Evolutionary conservation across 1,140 invertebrate species (phyloP), one percentile per base, ranked within the genome.

Genomic region (Hetaerina americana): DNA sequence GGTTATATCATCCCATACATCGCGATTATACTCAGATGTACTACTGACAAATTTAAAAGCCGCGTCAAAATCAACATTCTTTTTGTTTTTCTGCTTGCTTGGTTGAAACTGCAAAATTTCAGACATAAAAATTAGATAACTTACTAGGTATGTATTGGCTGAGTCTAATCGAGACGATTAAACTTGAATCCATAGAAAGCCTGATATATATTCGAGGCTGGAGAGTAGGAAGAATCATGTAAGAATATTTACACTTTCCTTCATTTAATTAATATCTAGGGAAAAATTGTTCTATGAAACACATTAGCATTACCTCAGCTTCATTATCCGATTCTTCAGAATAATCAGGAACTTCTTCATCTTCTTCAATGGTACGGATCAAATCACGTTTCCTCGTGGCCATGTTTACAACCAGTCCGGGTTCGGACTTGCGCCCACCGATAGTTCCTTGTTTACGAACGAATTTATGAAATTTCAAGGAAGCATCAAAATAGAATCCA

Each of bases 1-100:
- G 75, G 86, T 86, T 27, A 94, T 79, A 84, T 93, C 91, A 81
- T 92, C 89, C 92, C 91, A 94, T n/a, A 89, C 87, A 78, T 92
- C 90, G 79, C 88, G 78, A 78, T 92, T 92, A 77, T 93, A 93
- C 75, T 93, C 91, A 66, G 87, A 85, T 0, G 85, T 84, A 15
- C 85, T 87, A 5, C 84, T 86, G 28, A 90, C 84, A 83, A 94
- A 94, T 75, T 90, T 79, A 78, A 94, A 94, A 22, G 86, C 86
- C 26, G 84, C 85, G 76, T 90, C 86, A 77, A 94, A 92, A 74
- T 92, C 88, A 26, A 86, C 86, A 70, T 87, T 87, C 74, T 87
- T 85, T 73, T 89, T 88, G 28, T 86, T 85, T 73, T 89, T 90
- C 74, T 89, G 85, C 78, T 90, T 92, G 5, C 85, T 88, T 66